Evolutionary conservation across 2,797 vertebrate genomes (phyloP).

Genomic region (Sebastes vulpes): DNA sequence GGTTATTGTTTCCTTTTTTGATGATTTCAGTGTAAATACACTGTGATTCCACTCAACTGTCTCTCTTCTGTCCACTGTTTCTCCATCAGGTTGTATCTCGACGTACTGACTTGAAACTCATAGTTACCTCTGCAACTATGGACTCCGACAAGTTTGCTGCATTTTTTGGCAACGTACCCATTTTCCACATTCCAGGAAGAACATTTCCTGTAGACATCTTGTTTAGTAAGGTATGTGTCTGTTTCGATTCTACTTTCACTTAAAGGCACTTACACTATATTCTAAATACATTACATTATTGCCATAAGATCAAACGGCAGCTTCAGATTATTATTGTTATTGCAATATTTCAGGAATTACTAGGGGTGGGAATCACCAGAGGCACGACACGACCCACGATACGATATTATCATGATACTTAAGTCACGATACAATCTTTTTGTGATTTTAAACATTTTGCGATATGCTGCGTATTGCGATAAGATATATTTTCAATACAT

Average conservation of each 20-base stretch:
- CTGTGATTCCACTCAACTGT: neutral
- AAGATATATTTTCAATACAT: no score
- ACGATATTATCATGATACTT: no score
- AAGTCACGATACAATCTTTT: no score
- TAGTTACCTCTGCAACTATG: constrained; percentile 98
- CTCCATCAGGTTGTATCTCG: constrained; percentile 92
- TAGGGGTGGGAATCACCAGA: no score
- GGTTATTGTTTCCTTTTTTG: neutral
- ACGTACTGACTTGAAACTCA: constrained; percentile 96
- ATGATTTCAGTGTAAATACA: neutral
- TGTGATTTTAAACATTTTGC: no score
- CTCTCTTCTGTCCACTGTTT: neutral
- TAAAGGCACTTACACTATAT: neutral
- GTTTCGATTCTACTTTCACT: neutral
- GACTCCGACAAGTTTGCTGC: constrained; percentile 98
- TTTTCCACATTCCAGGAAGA: constrained; percentile 97
- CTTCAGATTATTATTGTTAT: neutral
- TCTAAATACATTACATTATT: neutral
- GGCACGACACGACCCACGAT: no score
- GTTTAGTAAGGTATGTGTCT: constrained; percentile 93
- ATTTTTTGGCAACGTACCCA: constrained; percentile 98
- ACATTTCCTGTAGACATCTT: constrained; percentile 98
- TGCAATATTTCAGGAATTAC: neutral
- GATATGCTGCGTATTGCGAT: no score
- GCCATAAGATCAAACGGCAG: neutral